phyloP scores from a whole-genome alignment of 2,888 invertebrate genomes.

The Agonum fuliginosum region DNA sequence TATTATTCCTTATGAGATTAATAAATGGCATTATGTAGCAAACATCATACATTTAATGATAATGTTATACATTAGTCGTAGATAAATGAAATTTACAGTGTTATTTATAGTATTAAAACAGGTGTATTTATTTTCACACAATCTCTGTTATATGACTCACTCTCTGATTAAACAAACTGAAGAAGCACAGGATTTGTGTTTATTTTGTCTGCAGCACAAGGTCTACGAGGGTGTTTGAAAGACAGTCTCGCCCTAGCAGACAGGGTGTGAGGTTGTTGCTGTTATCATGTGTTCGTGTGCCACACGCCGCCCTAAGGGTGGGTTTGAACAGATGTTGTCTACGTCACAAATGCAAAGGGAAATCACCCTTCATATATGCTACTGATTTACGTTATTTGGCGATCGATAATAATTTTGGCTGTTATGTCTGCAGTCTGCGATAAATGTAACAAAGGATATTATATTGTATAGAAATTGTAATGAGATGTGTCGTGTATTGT shows the following conservation, averaged over 20 bases:
- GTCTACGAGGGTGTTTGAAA: constrained; percentile 16
- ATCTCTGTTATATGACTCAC: not conserved
- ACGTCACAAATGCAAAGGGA: not conserved
- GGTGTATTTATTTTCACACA: constrained; percentile 13
- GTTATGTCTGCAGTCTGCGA: no score
- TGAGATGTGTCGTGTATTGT: no score
- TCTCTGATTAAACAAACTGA: no score
- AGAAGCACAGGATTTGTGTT: not conserved
- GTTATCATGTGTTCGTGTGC: not conserved
- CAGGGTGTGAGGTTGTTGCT: not conserved
- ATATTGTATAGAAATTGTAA: not conserved
- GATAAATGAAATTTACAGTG: no score
- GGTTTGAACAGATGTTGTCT: not conserved
- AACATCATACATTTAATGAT: no score
- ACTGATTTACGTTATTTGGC: no score
- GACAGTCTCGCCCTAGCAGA: not conserved
- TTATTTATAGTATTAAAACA: not conserved
- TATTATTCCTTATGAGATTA: no score
- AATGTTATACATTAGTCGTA: no score
- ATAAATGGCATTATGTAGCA: no score
- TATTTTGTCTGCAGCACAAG: constrained; percentile 6
- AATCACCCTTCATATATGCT: not conserved
- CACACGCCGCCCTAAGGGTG: constrained; percentile 12
- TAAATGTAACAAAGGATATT: not conserved
- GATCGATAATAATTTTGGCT: not conserved